Percentiles rank a stretch among this genome's conserved stretches.
Conservation (phyloP, 2,797 vertebrate species). For the Trichosurus vulpecula region DNA sequence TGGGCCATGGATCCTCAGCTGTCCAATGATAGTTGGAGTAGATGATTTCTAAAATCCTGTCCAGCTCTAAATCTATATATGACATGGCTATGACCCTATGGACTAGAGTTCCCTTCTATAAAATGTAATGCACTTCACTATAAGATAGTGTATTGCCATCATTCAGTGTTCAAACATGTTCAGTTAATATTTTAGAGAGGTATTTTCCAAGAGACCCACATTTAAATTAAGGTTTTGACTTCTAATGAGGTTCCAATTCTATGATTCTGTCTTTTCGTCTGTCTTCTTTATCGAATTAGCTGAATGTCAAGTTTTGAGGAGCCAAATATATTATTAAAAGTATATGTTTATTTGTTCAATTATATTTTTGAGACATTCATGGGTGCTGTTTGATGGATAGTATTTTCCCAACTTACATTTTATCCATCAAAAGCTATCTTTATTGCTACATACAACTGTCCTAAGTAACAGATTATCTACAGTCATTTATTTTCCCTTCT, state of each 20-base stretch:
- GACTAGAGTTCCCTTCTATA: background rate
- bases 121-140: background rate
- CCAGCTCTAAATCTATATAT: background rate
- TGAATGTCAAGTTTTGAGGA: background rate
- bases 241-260: background rate
- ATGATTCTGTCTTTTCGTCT: background rate
- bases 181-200: background rate
- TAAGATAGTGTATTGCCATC: background rate
- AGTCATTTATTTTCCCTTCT: constrained; percentile 63
- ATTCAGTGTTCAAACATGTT: background rate
- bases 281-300: background rate
- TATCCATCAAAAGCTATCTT: background rate
- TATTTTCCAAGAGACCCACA: background rate
- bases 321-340: constrained; percentile 6
- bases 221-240: background rate
- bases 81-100: background rate
- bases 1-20: background rate
- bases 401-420: background rate
- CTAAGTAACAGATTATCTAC: constrained; percentile 22
- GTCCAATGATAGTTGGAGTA: background rate
- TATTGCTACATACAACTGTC: background rate
- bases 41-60: background rate
- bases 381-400: background rate
- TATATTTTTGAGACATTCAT: background rate
- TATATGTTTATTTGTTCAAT: background rate